phyloP scores from a whole-genome alignment of 2,888 invertebrate species.

The Bimastos eiseni region DNA sequence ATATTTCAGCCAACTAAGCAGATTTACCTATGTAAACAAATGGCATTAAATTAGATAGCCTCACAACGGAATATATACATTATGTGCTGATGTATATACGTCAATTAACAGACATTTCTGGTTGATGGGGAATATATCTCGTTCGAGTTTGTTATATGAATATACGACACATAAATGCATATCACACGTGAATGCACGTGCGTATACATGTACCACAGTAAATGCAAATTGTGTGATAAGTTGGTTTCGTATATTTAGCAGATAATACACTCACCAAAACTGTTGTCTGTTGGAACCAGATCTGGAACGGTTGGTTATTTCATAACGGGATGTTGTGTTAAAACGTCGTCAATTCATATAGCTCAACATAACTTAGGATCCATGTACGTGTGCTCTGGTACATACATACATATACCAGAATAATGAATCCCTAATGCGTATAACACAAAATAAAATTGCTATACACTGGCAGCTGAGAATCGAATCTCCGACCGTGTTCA shows the following conservation, averaged over 20 bases:
- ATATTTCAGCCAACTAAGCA: background rate
- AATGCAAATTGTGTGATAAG: background rate
- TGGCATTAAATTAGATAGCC: slow-evolving; percentile 13
- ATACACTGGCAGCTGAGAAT: background rate
- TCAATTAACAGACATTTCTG: background rate
- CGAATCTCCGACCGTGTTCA: background rate
- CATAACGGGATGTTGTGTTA: too few relatives aligned
- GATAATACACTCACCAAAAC: background rate
- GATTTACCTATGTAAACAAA: background rate
- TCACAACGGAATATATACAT: background rate
- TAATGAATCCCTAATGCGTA: background rate
- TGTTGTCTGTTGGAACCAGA: too few relatives aligned
- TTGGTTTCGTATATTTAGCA: background rate
- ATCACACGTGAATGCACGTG: background rate
- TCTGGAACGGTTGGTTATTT: too few relatives aligned
- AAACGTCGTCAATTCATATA: too few relatives aligned
- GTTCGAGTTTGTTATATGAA: background rate
- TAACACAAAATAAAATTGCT: background rate
- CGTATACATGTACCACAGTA: too few relatives aligned
- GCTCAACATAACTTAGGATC: too few relatives aligned
- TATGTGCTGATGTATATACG: background rate
- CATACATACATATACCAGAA: too few relatives aligned
- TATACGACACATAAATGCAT: slow-evolving; percentile 28
- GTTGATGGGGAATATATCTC: background rate
- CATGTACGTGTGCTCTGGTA: too few relatives aligned